phyloP scores from a whole-genome alignment of 2,888 invertebrate genomes.

The Megastigmus dorsalis region DNA sequence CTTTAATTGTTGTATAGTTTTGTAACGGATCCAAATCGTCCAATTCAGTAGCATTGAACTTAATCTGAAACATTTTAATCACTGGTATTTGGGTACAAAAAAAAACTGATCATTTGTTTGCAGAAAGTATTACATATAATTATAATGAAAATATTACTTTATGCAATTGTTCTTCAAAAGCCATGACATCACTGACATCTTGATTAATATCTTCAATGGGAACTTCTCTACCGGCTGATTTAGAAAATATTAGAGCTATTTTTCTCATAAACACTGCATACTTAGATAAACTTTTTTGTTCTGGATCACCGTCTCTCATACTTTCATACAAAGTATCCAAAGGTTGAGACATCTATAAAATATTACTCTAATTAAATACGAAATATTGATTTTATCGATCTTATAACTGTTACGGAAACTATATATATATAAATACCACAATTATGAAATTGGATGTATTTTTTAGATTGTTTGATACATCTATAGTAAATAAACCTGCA shows the following conservation, averaged over 20 bases:
- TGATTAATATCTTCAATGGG: neutral
- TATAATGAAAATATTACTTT: neutral
- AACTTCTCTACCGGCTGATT: neutral
- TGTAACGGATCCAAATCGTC: neutral
- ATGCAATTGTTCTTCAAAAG: conserved; percentile 5
- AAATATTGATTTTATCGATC: too few species aligned
- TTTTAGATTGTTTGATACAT: neutral
- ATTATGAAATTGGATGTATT: conserved; percentile 9
- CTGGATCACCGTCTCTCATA: neutral
- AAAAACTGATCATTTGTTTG: neutral
- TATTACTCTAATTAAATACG: neutral
- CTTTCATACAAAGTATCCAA: conserved; percentile 1
- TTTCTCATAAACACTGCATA: conserved; percentile 16
- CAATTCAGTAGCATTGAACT: neutral
- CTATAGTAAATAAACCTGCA: neutral
- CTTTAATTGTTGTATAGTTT: conserved; percentile 12
- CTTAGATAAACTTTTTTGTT: neutral
- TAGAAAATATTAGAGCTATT: neutral
- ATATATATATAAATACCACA: neutral
- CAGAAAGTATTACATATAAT: neutral
- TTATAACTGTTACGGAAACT: too few species aligned
- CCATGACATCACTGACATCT: neutral
- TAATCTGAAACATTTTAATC: neutral
- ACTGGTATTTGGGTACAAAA: neutral
- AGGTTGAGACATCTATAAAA: neutral